These are phyloP conservation scores for Bubo blakistoni DNA, from an alignment of 2,113 vertebrate species.

Conservation along the genomic window DNA sequence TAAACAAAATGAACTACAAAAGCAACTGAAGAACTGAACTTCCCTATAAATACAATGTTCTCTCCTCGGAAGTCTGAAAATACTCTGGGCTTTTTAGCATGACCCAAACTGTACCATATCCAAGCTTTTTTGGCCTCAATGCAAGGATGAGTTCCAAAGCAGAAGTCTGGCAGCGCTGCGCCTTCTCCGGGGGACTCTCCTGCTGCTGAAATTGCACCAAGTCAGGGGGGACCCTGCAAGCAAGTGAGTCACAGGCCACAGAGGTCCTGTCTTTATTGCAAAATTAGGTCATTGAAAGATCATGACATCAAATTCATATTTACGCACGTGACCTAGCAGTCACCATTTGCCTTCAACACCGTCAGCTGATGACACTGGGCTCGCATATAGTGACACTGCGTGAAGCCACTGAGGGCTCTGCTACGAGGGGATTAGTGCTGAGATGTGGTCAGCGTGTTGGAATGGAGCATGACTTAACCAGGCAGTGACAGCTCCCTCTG, in stretches of 20 bases:
- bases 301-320: background rate
- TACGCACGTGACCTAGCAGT: accelerated
- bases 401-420: background rate
- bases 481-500: accelerated
- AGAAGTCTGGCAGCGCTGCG: accelerated
- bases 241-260: background rate
- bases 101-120: background rate
- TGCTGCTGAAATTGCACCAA: accelerated
- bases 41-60: background rate
- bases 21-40: background rate
- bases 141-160: background rate
- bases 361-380: accelerated
- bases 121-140: background rate
- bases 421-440: accelerated
- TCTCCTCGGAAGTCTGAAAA: constrained; percentile 37
- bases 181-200: background rate
- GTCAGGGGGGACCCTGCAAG: background rate
- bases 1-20: background rate
- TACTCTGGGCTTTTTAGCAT: background rate
- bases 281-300: accelerated
- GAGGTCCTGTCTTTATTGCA: background rate
- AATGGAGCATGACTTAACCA: accelerated
- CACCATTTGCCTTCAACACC: accelerated
- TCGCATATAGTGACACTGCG: accelerated
- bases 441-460: accelerated